Base-by-base conservation (phyloP, 1,140 invertebrate genomes). In the Drosophila virilis region DNA sequence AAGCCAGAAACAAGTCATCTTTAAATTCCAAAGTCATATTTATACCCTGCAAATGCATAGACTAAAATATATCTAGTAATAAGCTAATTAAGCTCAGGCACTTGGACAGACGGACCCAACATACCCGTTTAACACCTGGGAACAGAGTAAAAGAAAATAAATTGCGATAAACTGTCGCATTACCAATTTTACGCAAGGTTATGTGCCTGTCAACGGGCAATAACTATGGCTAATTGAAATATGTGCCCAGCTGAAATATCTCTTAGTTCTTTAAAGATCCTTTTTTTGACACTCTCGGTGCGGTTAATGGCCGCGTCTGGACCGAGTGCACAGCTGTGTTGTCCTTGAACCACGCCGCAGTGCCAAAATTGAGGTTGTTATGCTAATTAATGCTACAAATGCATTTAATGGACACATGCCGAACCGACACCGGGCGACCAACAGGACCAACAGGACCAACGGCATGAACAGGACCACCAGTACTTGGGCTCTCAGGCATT, bases 361-460 rank as follows among this genome's bases (percentile, higher is more conserved):
- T 66, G n/a, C 59, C 92, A 97, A 97, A 78, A 90, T 96, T 93
- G 68, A 96, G 96, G 85, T 93, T 92, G 78, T 91, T 74, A 75
- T 74, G 86, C 79, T 71, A 80, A 86, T 90, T 80, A 86, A 80
- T 80, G 76, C 43, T 61, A 55, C 74, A 82, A 85, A 77, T 80
- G 79, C 50, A 52, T 52, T 52, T 70, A 66, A 55, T 59, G 65
- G 60, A n/a, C 74, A 65, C 75, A 76, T 60, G 75, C 74, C n/a
- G 75, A 72, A 45, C n/a, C 6, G 15, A 45, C 55, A 59, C 57
- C 42, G 33, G 51, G 48, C 12, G 22, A n/a, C 12, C 28, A 12
- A 13, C 48, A 32, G 50, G 8, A 35, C 35, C 28, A 22, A 6
- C 22, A 40, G 46, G 52, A 17, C 17, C 17, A 17, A 17, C 17